A percentile compares a stretch with the other conserved stretches of the same genome.
phyloP scores from a whole-genome alignment of 1,140 invertebrate genomes.

The Drosophila obscura region DNA sequence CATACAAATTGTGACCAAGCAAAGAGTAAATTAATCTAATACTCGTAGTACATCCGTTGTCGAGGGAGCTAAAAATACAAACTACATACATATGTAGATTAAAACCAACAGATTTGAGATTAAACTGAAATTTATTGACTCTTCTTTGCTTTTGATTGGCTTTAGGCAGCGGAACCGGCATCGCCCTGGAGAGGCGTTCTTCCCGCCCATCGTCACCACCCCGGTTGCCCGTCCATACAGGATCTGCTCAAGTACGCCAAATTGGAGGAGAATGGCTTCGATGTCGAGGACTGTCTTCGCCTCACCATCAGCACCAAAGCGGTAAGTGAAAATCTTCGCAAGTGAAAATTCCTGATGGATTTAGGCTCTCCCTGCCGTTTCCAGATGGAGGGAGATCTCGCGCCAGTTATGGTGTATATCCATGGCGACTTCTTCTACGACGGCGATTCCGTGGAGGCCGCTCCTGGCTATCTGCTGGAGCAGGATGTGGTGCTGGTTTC shows the following conservation, averaged over 20 bases:
- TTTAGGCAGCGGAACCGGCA: conserved; percentile 63
- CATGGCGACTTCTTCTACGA: conserved; percentile 83
- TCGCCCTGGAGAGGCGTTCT: conserved; percentile 84
- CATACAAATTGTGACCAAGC: not conserved
- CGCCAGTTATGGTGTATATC: conserved; percentile 82
- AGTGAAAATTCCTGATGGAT: not conserved
- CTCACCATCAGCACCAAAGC: conserved; percentile 72
- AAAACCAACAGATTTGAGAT: not conserved
- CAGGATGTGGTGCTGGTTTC: conserved; percentile 84
- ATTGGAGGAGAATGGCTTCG: conserved; percentile 56
- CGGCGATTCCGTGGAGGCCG: conserved; percentile 65
- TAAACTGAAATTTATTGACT: not conserved
- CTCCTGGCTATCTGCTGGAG: conserved; percentile 83
- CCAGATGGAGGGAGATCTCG: conserved; percentile 53
- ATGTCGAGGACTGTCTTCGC: conserved; percentile 75
- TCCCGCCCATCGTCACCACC: conserved; percentile 59
- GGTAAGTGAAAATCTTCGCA: conserved; percentile 36
- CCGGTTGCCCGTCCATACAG: conserved; percentile 76
- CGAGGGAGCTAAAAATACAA: too few relatives aligned
- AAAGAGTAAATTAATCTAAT: too few relatives aligned
- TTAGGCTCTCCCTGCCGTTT: not conserved
- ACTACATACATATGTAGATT: too few relatives aligned
- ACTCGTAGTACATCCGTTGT: too few relatives aligned
- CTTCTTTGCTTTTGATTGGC: not conserved
- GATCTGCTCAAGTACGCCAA: conserved; percentile 55